phyloP scores from a whole-genome alignment of 2,888 invertebrate genomes.

The Drosophila meridionalis region DNA sequence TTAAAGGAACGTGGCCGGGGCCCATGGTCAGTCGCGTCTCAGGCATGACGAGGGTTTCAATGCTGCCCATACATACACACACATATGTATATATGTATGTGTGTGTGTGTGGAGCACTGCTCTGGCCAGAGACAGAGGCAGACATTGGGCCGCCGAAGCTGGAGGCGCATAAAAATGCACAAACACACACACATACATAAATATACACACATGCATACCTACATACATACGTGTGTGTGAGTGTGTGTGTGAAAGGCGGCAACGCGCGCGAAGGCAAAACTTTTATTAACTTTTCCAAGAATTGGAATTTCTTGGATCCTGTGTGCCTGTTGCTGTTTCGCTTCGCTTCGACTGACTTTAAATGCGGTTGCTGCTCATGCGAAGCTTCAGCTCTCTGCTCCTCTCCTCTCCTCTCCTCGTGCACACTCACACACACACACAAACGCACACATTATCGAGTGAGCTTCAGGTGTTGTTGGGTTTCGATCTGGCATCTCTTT shows the following conservation, averaged over 20 bases:
- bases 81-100: neutral
- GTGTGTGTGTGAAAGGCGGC: conserved; percentile 65
- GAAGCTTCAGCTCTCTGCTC: conserved; percentile 45
- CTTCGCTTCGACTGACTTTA: conserved; percentile 79
- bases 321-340: conserved; percentile 68
- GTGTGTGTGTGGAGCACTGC: conserved; percentile 15
- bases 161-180: conserved; percentile 74
- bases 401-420: conserved; percentile 17
- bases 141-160: conserved; percentile 77
- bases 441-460: conserved; percentile 34
- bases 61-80: neutral
- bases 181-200: conserved; percentile 10
- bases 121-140: conserved; percentile 49
- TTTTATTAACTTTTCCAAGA: conserved; percentile 81
- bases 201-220: neutral
- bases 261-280: conserved; percentile 73
- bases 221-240: neutral
- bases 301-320: conserved; percentile 80
- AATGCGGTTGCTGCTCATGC: conserved; percentile 63
- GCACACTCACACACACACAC: conserved; percentile 33
- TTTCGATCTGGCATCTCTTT: conserved; percentile 65
- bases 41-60: conserved; percentile 28
- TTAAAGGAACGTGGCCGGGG: conserved; percentile 73
- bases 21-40: conserved; percentile 45
- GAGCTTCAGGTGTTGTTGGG: conserved; percentile 77